Conservation (phyloP, 2,113 vertebrate genomes). For the Oostethus manadensis region DNA sequence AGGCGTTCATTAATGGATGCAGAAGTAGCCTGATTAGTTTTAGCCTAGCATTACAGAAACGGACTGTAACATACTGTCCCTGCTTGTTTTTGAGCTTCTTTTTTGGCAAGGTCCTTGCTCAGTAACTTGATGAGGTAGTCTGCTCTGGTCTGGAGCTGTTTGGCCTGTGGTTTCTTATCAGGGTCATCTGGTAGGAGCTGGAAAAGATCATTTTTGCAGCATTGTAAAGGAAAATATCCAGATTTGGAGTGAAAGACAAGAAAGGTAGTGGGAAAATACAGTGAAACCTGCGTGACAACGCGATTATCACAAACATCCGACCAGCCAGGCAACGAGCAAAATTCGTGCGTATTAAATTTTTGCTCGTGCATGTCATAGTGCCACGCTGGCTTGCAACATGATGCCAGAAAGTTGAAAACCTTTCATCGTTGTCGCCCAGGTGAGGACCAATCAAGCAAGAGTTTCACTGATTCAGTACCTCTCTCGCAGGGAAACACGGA, state of each 20-base stretch:
- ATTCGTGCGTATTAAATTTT: too few species aligned
- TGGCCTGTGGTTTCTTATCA: constrained; percentile 98
- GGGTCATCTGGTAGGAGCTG: constrained; percentile 97
- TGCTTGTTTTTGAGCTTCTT: constrained; percentile 87
- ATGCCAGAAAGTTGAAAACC: too few species aligned
- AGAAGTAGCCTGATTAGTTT: not conserved
- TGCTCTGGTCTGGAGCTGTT: constrained; percentile 94
- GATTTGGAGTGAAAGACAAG: not conserved
- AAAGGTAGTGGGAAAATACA: not conserved
- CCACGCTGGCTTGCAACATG: too few species aligned
- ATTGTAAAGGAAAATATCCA: not conserved
- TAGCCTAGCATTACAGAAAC: too few species aligned
- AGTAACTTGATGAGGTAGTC: constrained; percentile 99
- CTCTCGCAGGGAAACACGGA: too few species aligned
- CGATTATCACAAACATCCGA: too few species aligned
- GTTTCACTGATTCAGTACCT: too few species aligned
- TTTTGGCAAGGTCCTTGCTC: constrained; percentile 90
- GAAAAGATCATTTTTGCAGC: not conserved
- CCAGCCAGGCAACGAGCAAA: too few species aligned
- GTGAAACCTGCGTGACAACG: not conserved
- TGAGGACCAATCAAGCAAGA: too few species aligned
- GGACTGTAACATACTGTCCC: constrained; percentile 83
- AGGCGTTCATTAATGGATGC: not conserved
- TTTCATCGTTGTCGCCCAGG: too few species aligned
- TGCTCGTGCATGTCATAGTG: too few species aligned